Evolutionary conservation across 1,140 invertebrate species (phyloP).

Genomic region (Euwallacea similis): DNA sequence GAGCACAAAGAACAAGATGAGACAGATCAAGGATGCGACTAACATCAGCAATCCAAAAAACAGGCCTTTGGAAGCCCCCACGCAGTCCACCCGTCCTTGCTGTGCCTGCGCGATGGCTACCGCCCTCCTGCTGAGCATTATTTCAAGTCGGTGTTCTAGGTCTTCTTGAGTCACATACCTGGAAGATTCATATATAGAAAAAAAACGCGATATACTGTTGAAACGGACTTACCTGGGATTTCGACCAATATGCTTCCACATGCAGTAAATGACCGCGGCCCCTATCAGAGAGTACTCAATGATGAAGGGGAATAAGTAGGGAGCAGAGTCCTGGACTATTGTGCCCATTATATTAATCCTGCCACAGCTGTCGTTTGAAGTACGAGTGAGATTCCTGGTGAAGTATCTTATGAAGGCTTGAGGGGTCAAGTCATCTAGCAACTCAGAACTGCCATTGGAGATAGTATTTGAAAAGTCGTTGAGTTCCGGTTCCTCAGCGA

Average conservation of each 20-base stretch:
- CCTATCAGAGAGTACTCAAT: constrained; percentile 97
- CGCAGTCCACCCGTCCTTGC: constrained; percentile 84
- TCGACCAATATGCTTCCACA: constrained; percentile 94
- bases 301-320: constrained; percentile 94
- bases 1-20: constrained; percentile 92
- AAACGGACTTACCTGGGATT: constrained; percentile 64
- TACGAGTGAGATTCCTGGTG: constrained; percentile 32
- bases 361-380: constrained; percentile 64
- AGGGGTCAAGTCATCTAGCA: constrained; percentile 47
- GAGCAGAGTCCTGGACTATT: constrained; percentile 86
- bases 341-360: constrained; percentile 90
- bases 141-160: constrained; percentile 79
- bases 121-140: constrained; percentile 79
- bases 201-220: too few relatives aligned
- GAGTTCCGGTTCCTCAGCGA: constrained; percentile 41
- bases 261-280: constrained; percentile 95
- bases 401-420: constrained; percentile 47
- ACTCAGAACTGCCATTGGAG: constrained; percentile 46
- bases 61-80: constrained; percentile 89
- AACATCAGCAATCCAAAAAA: constrained; percentile 89
- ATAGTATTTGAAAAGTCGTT: constrained; percentile 36
- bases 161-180: constrained; percentile 77
- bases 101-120: constrained; percentile 78
- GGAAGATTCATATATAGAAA: constrained; percentile 20
- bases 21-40: constrained; percentile 88